Evolutionary conservation across 2,888 invertebrate genomes (phyloP).

Genomic region (Diaprepes abbreviatus): DNA sequence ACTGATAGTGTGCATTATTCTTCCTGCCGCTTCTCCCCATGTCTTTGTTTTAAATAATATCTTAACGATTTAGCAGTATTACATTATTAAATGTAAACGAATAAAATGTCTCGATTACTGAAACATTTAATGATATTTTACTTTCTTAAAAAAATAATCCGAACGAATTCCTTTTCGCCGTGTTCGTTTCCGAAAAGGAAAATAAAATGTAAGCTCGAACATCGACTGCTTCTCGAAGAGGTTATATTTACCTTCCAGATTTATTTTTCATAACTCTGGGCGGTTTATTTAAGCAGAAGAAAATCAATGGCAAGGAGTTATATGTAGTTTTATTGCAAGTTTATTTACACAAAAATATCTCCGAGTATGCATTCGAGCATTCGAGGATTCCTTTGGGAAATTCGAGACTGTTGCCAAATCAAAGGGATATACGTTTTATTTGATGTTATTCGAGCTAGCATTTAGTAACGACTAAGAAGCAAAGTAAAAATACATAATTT

Average conservation of each 20-base stretch:
- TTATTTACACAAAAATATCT: slow-evolving; percentile 58
- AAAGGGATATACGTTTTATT: slow-evolving; percentile 29
- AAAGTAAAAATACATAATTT: no score
- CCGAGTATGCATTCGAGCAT: slow-evolving; percentile 28
- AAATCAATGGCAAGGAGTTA: slow-evolving; percentile 60
- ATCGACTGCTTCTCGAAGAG: slow-evolving; percentile 30
- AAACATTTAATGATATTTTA: neutral
- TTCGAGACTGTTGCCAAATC: slow-evolving; percentile 23
- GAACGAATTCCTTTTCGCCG: slow-evolving; percentile 1
- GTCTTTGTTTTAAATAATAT: no score
- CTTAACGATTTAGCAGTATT: no score
- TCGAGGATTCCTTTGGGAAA: slow-evolving; percentile 40
- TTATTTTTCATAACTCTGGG: slow-evolving; percentile 64
- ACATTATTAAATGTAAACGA: no score
- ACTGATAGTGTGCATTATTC: no score
- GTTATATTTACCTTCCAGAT: slow-evolving; percentile 60
- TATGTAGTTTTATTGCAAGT: slow-evolving; percentile 60
- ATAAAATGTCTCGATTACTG: no score
- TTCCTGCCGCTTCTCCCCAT: no score
- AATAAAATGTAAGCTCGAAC: slow-evolving; percentile 33
- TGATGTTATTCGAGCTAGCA: slow-evolving; percentile 19
- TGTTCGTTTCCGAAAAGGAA: slow-evolving; percentile 20
- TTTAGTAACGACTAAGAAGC: no score
- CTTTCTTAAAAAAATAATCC: neutral
- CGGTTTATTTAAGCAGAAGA: slow-evolving; percentile 53